Percentiles rank a stretch among this genome's conserved stretches.
phyloP scores from a whole-genome alignment of 2,888 invertebrate species.

The Girardia tigrina region DNA sequence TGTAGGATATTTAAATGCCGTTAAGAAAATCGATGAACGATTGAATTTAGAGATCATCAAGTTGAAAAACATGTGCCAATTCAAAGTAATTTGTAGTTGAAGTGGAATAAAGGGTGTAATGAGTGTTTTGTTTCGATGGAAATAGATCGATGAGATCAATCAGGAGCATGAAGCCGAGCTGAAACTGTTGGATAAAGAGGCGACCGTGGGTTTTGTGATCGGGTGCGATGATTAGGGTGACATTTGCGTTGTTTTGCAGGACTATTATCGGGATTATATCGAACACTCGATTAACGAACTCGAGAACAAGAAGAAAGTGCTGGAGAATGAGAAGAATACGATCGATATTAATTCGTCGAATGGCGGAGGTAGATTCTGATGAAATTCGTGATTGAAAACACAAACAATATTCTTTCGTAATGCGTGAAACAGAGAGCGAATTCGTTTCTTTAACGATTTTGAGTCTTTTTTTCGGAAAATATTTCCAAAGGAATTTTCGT shows the following conservation, averaged over 20 bases:
- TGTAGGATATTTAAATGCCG: neutral
- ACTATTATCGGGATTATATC: slow-evolving; percentile 5
- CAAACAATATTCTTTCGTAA: too few relatives aligned
- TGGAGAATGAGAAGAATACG: slow-evolving; percentile 4
- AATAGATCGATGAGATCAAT: neutral
- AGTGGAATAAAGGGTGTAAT: neutral
- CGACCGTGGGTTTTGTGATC: neutral
- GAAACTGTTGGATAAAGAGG: neutral
- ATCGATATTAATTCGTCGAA: slow-evolving; percentile 2
- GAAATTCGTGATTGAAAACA: too few relatives aligned
- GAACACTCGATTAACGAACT: neutral
- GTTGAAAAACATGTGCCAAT: slow-evolving; percentile 16
- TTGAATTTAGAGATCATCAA: neutral
- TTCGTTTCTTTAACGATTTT: too few relatives aligned
- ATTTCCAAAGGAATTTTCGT: too few relatives aligned
- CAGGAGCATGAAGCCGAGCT: slow-evolving; percentile 8
- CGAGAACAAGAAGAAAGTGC: neutral
- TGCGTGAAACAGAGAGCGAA: too few relatives aligned
- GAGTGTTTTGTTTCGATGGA: too few relatives aligned
- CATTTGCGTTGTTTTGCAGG: too few relatives aligned
- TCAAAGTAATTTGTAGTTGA: neutral
- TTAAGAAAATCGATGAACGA: neutral
- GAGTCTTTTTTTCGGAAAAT: too few relatives aligned
- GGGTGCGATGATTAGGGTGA: too few relatives aligned
- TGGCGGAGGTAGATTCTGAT: neutral